Base-by-base conservation (phyloP, 2,113 vertebrate species). In the Pelodiscus sinensis region DNA sequence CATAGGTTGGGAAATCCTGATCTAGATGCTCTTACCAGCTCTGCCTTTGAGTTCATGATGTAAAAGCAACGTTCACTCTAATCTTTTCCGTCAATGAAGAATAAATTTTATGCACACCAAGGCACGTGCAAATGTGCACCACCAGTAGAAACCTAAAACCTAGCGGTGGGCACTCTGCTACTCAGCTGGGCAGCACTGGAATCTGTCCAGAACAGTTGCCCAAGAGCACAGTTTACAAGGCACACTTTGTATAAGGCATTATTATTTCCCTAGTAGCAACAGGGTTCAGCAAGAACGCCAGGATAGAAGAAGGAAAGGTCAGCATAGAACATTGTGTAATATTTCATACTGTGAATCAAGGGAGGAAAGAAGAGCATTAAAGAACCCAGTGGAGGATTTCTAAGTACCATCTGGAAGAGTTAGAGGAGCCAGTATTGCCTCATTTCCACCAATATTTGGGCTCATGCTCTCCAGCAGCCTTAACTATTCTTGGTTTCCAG, bases 1-100 rank as follows among this genome's bases (percentile, higher is more conserved):
- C 44, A 44, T 44, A 44, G 44, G 44, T 44, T 44, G 44, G 44
- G 44, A 44, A 44, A 44, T 6, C 4, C 44, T 44, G 44, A 65
- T 82, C 54, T 81, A 77, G 18, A 31, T 65, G n/a, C n/a, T 4
- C 3, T 73, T 73, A 19, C 68, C 35, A 88, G 44, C 44, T 90
- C 57, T 88, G 35, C 15, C 80, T 38, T 58, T 94, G 62, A 29
- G 55, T 84, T 90, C 79, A 50, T 38, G 79, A 78, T 58, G 88
- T n/a, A 4, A 50, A 83, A 44, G 44, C 44, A 44, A 44, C 44
- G 44, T 44, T 44, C 44, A 44, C 44, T 44, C 44, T 44, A 44
- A 44, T 44, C 44, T 44, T 44, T 44, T 44, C 44, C 44, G 7
- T 44, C 44, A 44, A 44, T 44, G 44, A 44, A 44, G 44, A 44